Evolutionary conservation across 2,797 vertebrate genomes (phyloP), one percentile per base, ranked within the genome.

Genomic region (Fistularia commersonii): DNA sequence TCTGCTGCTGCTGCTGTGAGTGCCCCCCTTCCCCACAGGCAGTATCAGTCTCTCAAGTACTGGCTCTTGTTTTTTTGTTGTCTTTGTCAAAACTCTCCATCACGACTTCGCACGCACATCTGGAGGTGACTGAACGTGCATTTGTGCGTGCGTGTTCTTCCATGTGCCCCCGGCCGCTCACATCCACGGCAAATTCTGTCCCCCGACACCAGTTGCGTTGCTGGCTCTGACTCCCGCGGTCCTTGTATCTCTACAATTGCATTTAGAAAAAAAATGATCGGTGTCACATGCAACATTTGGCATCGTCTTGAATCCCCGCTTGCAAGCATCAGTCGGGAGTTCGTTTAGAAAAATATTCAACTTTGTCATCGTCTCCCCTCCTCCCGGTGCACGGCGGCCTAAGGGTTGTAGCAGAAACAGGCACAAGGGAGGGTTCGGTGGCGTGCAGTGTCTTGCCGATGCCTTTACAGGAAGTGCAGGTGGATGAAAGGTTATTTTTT

Each of bases 201-300:
- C 58, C 58, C 48, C 7, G 23, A 3, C 7, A 7, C 43, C 58
- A 61, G 53, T 42, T 13, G 39, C 33, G 55, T 41, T 15, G 61
- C 79, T 73, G 73, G 74, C 72, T 62, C 69, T 1, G 3, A 61
- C 69, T 62, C 48, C 43, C 8, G 8, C 38, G 45, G 55, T 80
- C 62, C 60, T 71, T 39, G 3, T 11, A 11, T 83, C 82, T 84
- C 64, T 81, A 82, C 73, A 84, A 48, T 75, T 63, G 40, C 57
- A 80, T 70, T 78, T 80, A 74, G 69, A 79, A 74, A 89, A 88
- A 87, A 88, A 83, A 15, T 32, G 85, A 88, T 76, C 88, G 79
- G 77, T 82, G 80, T 87, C 80, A 80, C 89, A 88, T 90, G 87
- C 89, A 88, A 82, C 83, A 85, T 89, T 89, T 91, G 89, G 88